Evolutionary conservation across 2,888 invertebrate species (phyloP).

Genomic region (Petrophora chlorosata): DNA sequence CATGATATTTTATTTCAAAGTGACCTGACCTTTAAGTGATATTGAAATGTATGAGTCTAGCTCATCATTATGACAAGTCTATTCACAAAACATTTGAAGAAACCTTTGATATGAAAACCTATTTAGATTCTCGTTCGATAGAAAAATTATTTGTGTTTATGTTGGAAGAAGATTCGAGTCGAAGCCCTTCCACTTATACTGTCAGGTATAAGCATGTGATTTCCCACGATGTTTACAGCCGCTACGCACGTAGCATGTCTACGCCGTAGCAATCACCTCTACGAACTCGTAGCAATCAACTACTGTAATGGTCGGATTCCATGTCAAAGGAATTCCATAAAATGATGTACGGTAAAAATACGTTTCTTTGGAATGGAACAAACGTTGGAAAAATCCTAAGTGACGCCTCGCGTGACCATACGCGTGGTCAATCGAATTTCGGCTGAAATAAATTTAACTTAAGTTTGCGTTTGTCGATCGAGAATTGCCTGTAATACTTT

Average conservation of each 20-base stretch:
- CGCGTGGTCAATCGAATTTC: conserved; percentile 68
- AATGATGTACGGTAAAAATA: conserved; percentile 52
- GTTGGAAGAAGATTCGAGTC: not conserved
- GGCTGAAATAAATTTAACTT: conserved; percentile 37
- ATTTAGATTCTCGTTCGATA: no score
- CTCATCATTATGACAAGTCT: no score
- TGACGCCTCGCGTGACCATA: conserved; percentile 71
- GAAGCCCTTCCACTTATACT: not conserved
- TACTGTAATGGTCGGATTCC: conserved; percentile 77
- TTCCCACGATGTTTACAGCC: not conserved
- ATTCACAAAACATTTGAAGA: no score
- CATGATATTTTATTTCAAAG: no score
- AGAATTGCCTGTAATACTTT: not conserved
- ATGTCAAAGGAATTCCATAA: conserved; percentile 77
- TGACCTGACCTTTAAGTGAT: no score
- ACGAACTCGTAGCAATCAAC: conserved; percentile 68
- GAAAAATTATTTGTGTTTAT: no score
- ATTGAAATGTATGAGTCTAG: no score
- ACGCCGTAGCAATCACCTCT: conserved; percentile 47
- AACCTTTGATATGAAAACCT: no score
- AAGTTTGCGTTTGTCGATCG: conserved; percentile 4
- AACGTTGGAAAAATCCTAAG: conserved; percentile 73
- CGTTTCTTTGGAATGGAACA: conserved; percentile 53
- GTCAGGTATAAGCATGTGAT: not conserved
- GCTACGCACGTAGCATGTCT: conserved; percentile 52